These are phyloP conservation scores for Benthosema pterotum DNA, from an alignment of 2,797 vertebrate genomes.

Conservation along the genomic window DNA sequence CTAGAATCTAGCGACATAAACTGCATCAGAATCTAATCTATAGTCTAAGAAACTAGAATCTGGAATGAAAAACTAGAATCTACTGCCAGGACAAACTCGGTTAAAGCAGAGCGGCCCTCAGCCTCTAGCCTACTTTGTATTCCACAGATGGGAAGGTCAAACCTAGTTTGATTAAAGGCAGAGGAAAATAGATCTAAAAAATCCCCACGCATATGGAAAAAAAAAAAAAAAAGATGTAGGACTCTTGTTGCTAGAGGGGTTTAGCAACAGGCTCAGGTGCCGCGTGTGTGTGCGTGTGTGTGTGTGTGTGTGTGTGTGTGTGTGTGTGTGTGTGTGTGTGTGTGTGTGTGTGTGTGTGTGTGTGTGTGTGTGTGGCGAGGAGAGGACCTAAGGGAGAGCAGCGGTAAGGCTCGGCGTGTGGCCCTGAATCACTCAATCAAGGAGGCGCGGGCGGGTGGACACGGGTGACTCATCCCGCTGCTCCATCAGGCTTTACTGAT, in stretches of 20 bases:
- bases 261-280: constrained; percentile 20
- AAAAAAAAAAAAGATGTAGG: no score
- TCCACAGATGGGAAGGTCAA: constrained; percentile 57
- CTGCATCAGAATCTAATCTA: no score
- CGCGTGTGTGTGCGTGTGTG: constrained; percentile 28
- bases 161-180: constrained; percentile 58
- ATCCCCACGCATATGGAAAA: constrained; percentile 24
- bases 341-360: no score
- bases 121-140: constrained; percentile 57
- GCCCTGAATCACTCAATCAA: constrained; percentile 56
- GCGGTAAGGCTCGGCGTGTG: constrained; percentile 38
- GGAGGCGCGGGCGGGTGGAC: no score
- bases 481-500: constrained; percentile 57
- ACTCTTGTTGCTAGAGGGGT: constrained; percentile 20
- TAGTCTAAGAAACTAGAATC: no score
- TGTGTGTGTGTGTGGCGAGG: no score
- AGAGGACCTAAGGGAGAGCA: constrained; percentile 23
- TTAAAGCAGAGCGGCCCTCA: constrained; percentile 35
- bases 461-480: constrained; percentile 49
- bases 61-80: no score
- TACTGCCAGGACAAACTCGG: no score
- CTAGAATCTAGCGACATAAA: no score
- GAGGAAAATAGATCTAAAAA: constrained; percentile 31
- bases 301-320: no score
- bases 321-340: no score